Conservation (phyloP, 1,140 invertebrate genomes). For the Pogonomyrmex californicus region DNA sequence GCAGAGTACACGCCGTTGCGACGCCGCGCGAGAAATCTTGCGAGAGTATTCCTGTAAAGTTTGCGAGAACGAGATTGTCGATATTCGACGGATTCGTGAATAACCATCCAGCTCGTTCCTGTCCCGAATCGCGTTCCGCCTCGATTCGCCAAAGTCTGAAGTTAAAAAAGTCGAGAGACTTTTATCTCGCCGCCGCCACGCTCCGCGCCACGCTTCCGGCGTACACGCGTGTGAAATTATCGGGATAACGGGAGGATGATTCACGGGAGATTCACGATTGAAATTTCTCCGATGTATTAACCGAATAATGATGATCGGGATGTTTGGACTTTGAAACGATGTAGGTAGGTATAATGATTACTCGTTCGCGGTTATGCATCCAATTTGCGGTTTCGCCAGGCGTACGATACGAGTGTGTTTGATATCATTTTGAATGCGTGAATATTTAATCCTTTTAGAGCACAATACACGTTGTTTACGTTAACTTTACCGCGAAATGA, state of each 20-base stretch:
- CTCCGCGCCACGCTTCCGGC: not conserved
- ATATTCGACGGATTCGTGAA: conserved; percentile 54
- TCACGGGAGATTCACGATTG: conserved; percentile 28
- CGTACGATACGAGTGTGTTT: not conserved
- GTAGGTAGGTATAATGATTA: conserved; percentile 65
- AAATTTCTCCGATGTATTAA: conserved; percentile 57
- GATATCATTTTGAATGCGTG: conserved; percentile 40
- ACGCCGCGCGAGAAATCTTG: conserved; percentile 45
- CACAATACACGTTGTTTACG: not conserved
- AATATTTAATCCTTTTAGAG: conserved; percentile 54
- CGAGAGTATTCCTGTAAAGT: conserved; percentile 58
- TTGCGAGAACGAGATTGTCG: conserved; percentile 55
- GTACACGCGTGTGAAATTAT: conserved; percentile 41
- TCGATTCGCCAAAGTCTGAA: conserved; percentile 5
- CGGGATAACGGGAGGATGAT: not conserved
- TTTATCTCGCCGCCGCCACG: conserved; percentile 12
- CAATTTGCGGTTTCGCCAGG: conserved; percentile 53
- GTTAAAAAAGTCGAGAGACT: not conserved
- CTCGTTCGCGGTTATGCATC: conserved; percentile 48
- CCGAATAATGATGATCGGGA: conserved; percentile 51
- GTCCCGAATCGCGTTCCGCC: not conserved
- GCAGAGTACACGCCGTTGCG: conserved; percentile 55
- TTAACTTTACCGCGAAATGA: conserved; percentile 7
- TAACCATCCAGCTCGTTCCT: conserved; percentile 7
- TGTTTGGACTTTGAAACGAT: conserved; percentile 60